Percentiles rank a stretch among this genome's conserved stretches.
Conservation (phyloP, 2,888 invertebrate species). For the Siphonodentalium dalli region DNA sequence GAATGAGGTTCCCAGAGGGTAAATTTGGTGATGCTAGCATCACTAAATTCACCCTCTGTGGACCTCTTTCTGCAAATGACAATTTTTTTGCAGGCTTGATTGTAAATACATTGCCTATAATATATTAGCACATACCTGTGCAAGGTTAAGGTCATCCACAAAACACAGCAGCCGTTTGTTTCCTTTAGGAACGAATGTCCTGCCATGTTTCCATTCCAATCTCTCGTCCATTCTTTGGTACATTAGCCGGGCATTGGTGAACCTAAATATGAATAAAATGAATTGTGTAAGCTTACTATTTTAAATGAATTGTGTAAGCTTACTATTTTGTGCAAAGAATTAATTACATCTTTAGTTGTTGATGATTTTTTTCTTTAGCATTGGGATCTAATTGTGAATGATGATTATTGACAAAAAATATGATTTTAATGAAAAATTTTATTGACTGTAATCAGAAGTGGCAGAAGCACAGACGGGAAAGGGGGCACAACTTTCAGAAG, state of each 20-base stretch:
- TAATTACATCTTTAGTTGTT: not conserved
- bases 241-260: conserved; percentile 59
- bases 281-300: not conserved
- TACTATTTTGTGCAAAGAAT: not conserved
- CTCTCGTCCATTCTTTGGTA: conserved; percentile 60
- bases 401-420: too few relatives aligned
- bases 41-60: too few relatives aligned
- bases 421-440: too few relatives aligned
- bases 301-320: not conserved
- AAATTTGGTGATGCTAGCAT: too few relatives aligned
- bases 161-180: conserved; percentile 63
- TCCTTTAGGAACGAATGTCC: conserved; percentile 62
- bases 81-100: not conserved
- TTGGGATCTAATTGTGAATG: too few relatives aligned
- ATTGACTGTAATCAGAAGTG: too few relatives aligned
- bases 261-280: conserved; percentile 36
- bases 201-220: conserved; percentile 64
- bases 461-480: too few relatives aligned
- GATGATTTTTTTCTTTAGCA: not conserved
- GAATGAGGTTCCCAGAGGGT: too few relatives aligned
- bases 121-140: conserved; percentile 43
- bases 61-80: too few relatives aligned
- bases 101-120: not conserved
- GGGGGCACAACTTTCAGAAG: too few relatives aligned
- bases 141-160: conserved; percentile 63